phyloP scores from a whole-genome alignment of 2,797 vertebrate species.

The Platalea minor region DNA sequence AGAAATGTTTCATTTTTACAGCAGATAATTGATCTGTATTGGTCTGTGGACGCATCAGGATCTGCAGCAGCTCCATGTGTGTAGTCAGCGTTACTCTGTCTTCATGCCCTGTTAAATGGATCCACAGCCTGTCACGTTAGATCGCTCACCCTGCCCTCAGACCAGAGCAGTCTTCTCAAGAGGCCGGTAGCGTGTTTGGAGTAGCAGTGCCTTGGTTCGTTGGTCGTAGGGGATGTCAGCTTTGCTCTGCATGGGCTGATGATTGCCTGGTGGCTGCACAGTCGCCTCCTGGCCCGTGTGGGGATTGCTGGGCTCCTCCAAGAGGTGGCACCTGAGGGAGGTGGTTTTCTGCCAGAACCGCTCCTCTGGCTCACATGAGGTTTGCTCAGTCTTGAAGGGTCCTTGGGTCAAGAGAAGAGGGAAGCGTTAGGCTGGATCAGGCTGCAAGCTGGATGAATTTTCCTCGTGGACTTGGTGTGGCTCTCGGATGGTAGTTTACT shows the following conservation, averaged over 20 bases:
- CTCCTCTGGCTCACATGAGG: background rate
- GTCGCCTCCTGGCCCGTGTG: accelerated
- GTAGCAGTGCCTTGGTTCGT: accelerated
- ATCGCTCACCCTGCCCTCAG: background rate
- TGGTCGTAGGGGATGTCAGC: background rate
- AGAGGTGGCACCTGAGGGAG: accelerated
- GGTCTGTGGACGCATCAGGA: accelerated
- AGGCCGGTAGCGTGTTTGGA: accelerated
- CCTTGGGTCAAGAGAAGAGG: background rate
- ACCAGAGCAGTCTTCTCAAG: background rate
- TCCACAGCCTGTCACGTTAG: background rate
- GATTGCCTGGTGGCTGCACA: background rate
- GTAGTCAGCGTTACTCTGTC: background rate
- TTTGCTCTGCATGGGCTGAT: background rate
- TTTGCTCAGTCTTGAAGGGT: background rate
- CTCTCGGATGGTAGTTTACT: background rate
- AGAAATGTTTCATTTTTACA: background rate
- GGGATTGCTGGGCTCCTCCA: background rate
- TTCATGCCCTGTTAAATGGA: background rate
- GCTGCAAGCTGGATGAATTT: background rate
- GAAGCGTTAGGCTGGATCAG: background rate
- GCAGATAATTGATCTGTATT: too few species aligned
- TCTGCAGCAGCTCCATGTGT: background rate
- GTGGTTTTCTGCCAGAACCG: background rate
- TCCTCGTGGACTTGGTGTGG: background rate